Evolutionary conservation across 1,140 invertebrate species (phyloP).

Genomic region (Lineus longissimus): DNA sequence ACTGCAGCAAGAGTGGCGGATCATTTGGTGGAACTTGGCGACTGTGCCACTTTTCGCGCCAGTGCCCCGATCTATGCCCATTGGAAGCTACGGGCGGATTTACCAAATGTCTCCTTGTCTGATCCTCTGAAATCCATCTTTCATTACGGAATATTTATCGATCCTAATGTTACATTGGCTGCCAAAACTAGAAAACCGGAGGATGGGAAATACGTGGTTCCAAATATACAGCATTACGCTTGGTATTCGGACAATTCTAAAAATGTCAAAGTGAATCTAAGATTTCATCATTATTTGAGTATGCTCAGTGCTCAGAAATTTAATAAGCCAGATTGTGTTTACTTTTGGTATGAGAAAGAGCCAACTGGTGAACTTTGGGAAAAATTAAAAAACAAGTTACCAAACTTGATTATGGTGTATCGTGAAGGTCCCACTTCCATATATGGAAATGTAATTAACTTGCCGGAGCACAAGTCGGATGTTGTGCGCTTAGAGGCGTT

Average conservation of each 20-base stretch:
- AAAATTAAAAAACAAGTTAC: not conserved
- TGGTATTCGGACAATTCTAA: not conserved
- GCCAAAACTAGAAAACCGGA: too few species aligned
- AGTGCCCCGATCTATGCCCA: too few species aligned
- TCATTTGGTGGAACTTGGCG: too few species aligned
- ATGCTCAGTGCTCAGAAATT: not conserved
- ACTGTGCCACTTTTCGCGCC: too few species aligned
- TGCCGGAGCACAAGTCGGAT: slow-evolving; percentile 4
- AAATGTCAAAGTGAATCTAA: not conserved
- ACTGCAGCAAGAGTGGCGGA: too few species aligned
- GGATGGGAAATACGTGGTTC: not conserved
- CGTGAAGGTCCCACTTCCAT: not conserved
- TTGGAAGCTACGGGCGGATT: too few species aligned
- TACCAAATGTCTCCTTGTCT: too few species aligned
- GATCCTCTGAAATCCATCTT: too few species aligned
- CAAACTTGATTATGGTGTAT: not conserved
- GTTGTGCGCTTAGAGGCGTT: not conserved
- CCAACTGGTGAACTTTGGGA: not conserved
- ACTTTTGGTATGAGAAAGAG: not conserved
- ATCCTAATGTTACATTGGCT: too few species aligned
- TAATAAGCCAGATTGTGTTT: not conserved
- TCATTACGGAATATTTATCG: too few species aligned
- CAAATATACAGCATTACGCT: not conserved
- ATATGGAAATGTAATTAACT: not conserved
- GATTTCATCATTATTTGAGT: not conserved